These are phyloP conservation scores for Xenops minutus DNA, from an alignment of 2,797 vertebrate species.

Conservation along the genomic window DNA sequence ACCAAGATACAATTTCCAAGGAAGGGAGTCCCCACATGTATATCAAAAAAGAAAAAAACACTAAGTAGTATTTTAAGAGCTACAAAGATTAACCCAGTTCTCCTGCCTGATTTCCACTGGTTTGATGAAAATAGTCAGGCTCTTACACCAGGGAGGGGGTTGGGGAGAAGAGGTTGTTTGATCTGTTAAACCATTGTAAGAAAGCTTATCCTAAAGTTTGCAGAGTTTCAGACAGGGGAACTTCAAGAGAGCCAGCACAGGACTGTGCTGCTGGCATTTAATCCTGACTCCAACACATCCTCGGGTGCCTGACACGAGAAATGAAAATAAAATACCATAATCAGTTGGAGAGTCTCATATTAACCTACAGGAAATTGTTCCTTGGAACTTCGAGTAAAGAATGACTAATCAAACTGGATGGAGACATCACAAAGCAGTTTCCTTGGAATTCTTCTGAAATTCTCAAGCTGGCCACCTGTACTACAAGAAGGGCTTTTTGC, in stretches of 20 bases:
- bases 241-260: not conserved
- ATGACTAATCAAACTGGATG: not conserved
- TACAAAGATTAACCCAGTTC: not conserved
- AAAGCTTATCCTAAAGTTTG: not conserved
- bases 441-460: not conserved
- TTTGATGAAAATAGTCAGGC: not conserved
- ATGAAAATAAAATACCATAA: not conserved
- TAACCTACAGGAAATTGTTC: not conserved
- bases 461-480: not conserved
- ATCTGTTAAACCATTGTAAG: not conserved
- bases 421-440: not conserved
- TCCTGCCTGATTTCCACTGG: not conserved
- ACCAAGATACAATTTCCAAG: not conserved
- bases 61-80: not conserved
- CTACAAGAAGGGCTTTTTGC: not conserved
- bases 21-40: not conserved
- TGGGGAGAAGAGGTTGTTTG: fast-evolving
- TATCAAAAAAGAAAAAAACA: not conserved
- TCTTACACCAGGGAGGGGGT: not conserved
- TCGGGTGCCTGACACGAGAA: not conserved
- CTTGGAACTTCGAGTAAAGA: not conserved
- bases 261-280: not conserved
- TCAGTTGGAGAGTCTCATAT: not conserved
- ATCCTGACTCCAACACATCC: not conserved
- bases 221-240: not conserved